These are phyloP conservation scores for Phengaris alcon DNA, from an alignment of 2,888 invertebrate species.

Conservation along the genomic window DNA sequence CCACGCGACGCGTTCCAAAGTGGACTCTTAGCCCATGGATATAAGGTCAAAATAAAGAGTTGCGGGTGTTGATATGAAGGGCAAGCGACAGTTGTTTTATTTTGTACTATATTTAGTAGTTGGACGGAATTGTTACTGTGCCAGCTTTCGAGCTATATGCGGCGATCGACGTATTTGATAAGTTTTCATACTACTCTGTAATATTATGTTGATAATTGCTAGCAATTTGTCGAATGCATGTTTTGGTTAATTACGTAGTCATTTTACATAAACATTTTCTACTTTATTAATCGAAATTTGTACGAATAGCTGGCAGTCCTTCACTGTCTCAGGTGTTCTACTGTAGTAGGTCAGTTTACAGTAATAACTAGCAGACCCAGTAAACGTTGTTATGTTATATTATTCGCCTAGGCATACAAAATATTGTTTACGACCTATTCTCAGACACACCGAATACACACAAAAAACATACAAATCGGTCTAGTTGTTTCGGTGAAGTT, in stretches of 20 bases:
- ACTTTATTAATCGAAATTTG: background rate
- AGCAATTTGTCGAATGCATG: constrained; percentile 3
- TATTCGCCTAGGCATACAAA: no score
- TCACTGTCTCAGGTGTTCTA: background rate
- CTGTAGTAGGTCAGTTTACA: no score
- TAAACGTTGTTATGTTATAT: no score
- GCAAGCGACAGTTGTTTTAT: constrained; percentile 78
- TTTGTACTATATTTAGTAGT: constrained; percentile 78
- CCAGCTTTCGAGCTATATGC: constrained; percentile 62
- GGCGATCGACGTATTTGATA: constrained; percentile 59
- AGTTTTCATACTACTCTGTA: constrained; percentile 29
- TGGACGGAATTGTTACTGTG: constrained; percentile 75
- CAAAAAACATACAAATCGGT: no score
- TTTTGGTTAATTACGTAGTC: background rate
- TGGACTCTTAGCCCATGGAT: constrained; percentile 52
- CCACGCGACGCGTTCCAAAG: constrained; percentile 52
- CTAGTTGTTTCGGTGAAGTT: no score
- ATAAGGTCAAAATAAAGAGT: constrained; percentile 56
- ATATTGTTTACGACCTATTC: no score
- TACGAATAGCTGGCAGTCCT: background rate
- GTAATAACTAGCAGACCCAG: no score
- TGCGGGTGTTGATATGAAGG: constrained; percentile 63
- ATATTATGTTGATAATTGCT: constrained; percentile 34
- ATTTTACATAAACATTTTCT: background rate
- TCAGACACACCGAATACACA: no score